A percentile compares a stretch with the other conserved stretches of the same genome.
Evolutionary conservation across 2,888 invertebrate species (phyloP).

Genomic region (Euzophera pinguis): DNA sequence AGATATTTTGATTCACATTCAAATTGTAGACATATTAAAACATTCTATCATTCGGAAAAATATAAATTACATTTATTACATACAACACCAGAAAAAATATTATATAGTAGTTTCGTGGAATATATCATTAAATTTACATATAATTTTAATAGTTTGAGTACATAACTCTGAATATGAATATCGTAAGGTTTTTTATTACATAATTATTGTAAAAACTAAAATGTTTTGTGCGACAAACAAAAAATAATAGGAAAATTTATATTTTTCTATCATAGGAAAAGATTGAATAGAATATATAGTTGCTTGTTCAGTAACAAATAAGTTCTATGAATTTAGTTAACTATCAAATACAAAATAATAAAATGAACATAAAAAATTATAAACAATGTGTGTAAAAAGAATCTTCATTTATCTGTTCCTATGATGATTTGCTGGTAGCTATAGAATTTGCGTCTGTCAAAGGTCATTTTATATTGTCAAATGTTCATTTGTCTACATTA

Average conservation of each 20-base stretch:
- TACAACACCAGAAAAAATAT: constrained; percentile 48
- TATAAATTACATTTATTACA: constrained; percentile 55
- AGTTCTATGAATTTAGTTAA: neutral
- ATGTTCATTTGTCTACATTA: constrained; percentile 45
- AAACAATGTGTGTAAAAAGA: neutral
- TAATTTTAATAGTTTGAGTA: constrained; percentile 44
- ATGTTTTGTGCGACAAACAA: constrained; percentile 65
- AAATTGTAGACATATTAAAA: constrained; percentile 65
- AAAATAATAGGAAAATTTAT: constrained; percentile 26
- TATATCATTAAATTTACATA: constrained; percentile 54
- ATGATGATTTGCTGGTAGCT: neutral
- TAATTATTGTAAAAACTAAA: constrained; percentile 26
- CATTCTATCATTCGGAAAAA: constrained; percentile 63
- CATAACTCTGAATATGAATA: constrained; percentile 37
- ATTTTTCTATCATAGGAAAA: constrained; percentile 4
- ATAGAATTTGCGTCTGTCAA: constrained; percentile 56
- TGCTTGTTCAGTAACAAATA: no score
- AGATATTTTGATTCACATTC: constrained; percentile 60
- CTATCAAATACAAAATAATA: neutral
- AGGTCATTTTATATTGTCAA: constrained; percentile 71
- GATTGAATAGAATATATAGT: neutral
- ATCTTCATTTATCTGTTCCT: constrained; percentile 8
- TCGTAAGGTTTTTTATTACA: constrained; percentile 30
- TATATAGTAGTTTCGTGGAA: constrained; percentile 52
- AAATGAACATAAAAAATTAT: constrained; percentile 3